Conservation (phyloP, 2,888 invertebrate species). For the Muscina levida region DNA sequence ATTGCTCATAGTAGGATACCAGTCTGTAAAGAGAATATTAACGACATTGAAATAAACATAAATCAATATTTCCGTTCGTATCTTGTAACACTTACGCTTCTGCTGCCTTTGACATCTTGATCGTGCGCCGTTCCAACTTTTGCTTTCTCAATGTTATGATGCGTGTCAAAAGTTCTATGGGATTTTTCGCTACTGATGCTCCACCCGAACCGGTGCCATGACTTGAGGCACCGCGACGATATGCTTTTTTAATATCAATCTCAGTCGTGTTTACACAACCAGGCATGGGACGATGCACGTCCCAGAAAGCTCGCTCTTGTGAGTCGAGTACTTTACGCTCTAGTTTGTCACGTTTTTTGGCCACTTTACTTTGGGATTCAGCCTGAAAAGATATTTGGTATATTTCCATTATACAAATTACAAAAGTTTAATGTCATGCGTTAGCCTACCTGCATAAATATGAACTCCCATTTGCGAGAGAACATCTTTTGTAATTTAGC, state of each 20-base stretch:
- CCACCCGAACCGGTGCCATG: slow-evolving; percentile 80
- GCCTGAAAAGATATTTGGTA: slow-evolving; percentile 74
- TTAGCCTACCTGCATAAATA: slow-evolving; percentile 95
- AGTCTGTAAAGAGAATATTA: slow-evolving; percentile 82
- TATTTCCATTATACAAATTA: background rate
- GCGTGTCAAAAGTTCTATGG: slow-evolving; percentile 80
- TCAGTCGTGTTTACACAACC: slow-evolving; percentile 99
- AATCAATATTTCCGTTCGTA: background rate
- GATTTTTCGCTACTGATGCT: slow-evolving; percentile 79
- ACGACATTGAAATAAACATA: background rate
- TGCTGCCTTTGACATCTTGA: slow-evolving; percentile 95
- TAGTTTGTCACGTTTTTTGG: slow-evolving; percentile 98
- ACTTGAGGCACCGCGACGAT: slow-evolving; percentile 82
- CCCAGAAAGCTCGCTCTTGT: slow-evolving; percentile 99
- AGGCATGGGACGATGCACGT: slow-evolving; percentile 99
- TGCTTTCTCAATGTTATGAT: slow-evolving; percentile 89
- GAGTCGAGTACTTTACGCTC: slow-evolving; percentile 99
- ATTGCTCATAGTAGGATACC: slow-evolving; percentile 96
- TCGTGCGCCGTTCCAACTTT: slow-evolving; percentile 91
- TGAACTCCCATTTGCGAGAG: slow-evolving; percentile 99
- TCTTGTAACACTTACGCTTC: slow-evolving; percentile 87
- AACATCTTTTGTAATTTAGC: slow-evolving; percentile 99
- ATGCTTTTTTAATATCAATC: slow-evolving; percentile 98
- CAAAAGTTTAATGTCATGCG: background rate
- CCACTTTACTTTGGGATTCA: slow-evolving; percentile 89